Percentiles rank a stretch among this genome's conserved stretches.
Evolutionary conservation across 2,888 invertebrate genomes (phyloP).

Genomic region (Thelaira solivaga): DNA sequence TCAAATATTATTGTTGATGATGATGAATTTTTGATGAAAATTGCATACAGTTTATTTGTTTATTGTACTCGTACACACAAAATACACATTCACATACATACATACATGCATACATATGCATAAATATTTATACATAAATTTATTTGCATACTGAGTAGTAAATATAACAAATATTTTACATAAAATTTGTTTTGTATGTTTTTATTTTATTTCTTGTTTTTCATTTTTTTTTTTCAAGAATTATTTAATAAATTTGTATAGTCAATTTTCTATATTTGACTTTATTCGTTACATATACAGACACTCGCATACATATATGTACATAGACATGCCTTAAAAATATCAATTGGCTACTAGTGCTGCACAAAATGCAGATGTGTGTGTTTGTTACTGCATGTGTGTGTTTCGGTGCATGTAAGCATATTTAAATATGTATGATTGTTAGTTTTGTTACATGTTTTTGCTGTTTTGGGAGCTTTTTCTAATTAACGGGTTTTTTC

Average conservation of each 20-base stretch:
- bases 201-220: too few relatives aligned
- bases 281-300: not conserved
- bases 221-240: not conserved
- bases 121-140: not conserved
- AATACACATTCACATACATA: not conserved
- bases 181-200: too few relatives aligned
- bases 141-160: too few relatives aligned
- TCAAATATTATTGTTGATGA: constrained; percentile 33
- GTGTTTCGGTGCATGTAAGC: not conserved
- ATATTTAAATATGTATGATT: not conserved
- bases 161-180: constrained; percentile 18
- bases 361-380: too few relatives aligned
- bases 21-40: constrained; percentile 53
- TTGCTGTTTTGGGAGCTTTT: too few relatives aligned
- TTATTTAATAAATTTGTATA: constrained; percentile 41
- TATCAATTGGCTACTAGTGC: too few relatives aligned
- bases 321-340: not conserved
- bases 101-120: not conserved
- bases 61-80: not conserved
- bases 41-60: constrained; percentile 21
- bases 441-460: not conserved
- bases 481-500: too few relatives aligned
- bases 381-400: not conserved
- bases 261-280: constrained; percentile 29
- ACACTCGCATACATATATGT: not conserved